phyloP scores from a whole-genome alignment of 1,140 invertebrate genomes.

The Chymomyza costata region DNA sequence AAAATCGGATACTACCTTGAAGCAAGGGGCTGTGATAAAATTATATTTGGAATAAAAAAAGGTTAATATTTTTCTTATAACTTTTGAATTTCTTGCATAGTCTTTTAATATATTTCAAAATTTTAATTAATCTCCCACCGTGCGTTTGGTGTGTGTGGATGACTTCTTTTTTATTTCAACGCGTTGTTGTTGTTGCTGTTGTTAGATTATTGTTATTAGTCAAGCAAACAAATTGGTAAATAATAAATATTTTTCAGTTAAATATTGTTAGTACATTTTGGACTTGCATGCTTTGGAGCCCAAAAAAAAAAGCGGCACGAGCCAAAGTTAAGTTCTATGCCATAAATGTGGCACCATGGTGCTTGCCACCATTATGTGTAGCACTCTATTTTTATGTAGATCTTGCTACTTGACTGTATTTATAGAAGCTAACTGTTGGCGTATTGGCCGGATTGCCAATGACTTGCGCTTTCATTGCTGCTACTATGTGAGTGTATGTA shows the following conservation, averaged over 20 bases:
- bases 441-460: slow-evolving; percentile 61
- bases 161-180: slow-evolving; percentile 28
- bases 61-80: no score
- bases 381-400: slow-evolving; percentile 55
- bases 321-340: slow-evolving; percentile 4
- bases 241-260: slow-evolving; percentile 75
- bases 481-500: slow-evolving; percentile 35
- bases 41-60: no score
- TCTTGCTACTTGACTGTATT: slow-evolving; percentile 42
- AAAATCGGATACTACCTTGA: no score
- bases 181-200: slow-evolving; percentile 35
- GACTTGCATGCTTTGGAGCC: slow-evolving; percentile 35
- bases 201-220: slow-evolving; percentile 75
- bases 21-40: no score
- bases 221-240: slow-evolving; percentile 75
- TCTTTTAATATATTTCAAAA: no score
- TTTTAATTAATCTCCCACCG: no score
- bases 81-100: no score
- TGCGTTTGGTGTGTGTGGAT: no score
- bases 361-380: no score
- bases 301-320: slow-evolving; percentile 43
- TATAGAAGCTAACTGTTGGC: not conserved
- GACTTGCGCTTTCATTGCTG: slow-evolving; percentile 63
- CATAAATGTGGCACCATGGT: not conserved
- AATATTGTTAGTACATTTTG: slow-evolving; percentile 74